Percentiles rank a stretch among this genome's conserved stretches.
Evolutionary conservation across 2,888 invertebrate species (phyloP).

Genomic region (Leucania comma): DNA sequence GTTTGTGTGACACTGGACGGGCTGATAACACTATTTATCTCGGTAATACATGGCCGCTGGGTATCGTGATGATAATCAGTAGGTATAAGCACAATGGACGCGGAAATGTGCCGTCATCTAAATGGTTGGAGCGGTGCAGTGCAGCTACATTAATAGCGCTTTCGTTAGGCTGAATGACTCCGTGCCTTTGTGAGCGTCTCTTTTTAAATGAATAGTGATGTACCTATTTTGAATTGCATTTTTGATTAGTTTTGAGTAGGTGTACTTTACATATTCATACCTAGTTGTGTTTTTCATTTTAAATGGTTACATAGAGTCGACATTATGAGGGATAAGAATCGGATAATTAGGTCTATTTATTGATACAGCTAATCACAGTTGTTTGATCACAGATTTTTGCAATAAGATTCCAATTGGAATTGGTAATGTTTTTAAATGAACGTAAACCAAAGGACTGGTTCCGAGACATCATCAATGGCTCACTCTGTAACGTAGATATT

Average conservation of each 20-base stretch:
- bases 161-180: conserved; percentile 38
- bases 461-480: not conserved
- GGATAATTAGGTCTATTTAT: not conserved
- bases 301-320: not conserved
- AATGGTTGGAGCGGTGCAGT: conserved; percentile 45
- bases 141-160: conserved; percentile 54
- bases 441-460: not conserved
- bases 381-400: not conserved
- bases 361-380: not conserved
- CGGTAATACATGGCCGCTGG: conserved; percentile 44
- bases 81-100: conserved; percentile 42
- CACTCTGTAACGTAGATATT: not conserved
- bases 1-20: conserved; percentile 52
- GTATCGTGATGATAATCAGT: conserved; percentile 51
- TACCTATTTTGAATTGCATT: not conserved
- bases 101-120: conserved; percentile 59
- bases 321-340: not conserved
- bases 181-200: conserved; percentile 28
- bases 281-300: not conserved
- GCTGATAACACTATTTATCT: conserved; percentile 56
- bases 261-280: not conserved
- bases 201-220: conserved; percentile 24
- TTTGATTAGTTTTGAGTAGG: not conserved
- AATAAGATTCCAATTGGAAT: conserved; percentile 39
- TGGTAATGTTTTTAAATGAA: not conserved